Conservation (phyloP, 2,888 invertebrate species). For the Tachystola acroxantha region DNA sequence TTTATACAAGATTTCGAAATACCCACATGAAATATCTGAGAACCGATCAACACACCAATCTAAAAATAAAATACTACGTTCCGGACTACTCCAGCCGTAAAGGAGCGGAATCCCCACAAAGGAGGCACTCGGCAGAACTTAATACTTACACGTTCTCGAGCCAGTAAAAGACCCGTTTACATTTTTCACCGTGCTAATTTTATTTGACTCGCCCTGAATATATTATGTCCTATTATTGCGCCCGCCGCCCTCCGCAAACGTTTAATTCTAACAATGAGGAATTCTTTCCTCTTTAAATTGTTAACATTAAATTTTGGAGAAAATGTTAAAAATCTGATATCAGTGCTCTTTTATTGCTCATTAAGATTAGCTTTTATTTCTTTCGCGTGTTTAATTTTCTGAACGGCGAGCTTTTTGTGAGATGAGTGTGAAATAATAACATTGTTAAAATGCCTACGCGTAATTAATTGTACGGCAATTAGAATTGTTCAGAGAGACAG, state of each 20-base stretch:
- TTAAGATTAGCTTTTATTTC: conserved; percentile 52
- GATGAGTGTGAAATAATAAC: conserved; percentile 11
- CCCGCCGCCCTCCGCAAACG: conserved; percentile 52
- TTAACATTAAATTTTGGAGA: conserved; percentile 63
- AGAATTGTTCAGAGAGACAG: not conserved
- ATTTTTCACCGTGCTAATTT: conserved; percentile 78
- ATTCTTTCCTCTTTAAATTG: conserved; percentile 62
- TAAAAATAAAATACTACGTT: not conserved
- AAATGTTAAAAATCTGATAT: conserved; percentile 62
- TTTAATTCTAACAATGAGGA: conserved; percentile 68
- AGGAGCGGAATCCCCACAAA: conserved; percentile 26
- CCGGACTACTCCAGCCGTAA: not conserved
- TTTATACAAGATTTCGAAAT: no score
- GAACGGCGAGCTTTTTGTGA: conserved; percentile 8
- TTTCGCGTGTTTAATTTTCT: conserved; percentile 29
- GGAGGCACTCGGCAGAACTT: conserved; percentile 37
- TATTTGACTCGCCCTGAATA: conserved; percentile 76
- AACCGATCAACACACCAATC: no score
- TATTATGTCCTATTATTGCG: conserved; percentile 75
- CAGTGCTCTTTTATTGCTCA: conserved; percentile 59
- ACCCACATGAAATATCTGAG: not conserved
- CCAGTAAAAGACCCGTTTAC: conserved; percentile 71
- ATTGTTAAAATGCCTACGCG: conserved; percentile 5
- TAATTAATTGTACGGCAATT: conserved; percentile 5
- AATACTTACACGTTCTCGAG: conserved; percentile 68